Evolutionary conservation across 2,797 vertebrate species (phyloP).

Genomic region (Clarias pachynema): DNA sequence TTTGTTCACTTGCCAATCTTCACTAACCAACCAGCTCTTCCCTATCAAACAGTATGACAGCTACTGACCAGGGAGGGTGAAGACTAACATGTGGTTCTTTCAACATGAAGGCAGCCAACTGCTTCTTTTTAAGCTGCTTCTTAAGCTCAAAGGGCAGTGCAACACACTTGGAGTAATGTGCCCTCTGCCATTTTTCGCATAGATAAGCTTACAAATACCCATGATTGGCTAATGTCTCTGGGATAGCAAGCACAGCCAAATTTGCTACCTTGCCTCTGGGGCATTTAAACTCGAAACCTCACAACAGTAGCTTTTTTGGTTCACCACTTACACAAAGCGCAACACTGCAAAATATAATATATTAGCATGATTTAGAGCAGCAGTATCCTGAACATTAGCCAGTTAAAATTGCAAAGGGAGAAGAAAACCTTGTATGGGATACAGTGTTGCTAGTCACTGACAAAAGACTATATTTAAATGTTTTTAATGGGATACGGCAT

Average conservation of each 20-base stretch:
- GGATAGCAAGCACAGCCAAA: neutral
- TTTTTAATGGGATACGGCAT: neutral
- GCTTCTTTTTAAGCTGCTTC: neutral
- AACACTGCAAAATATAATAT: neutral
- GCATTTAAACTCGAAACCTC: neutral
- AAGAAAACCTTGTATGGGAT: neutral
- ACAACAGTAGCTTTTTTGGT: neutral
- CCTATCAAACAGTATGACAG: neutral
- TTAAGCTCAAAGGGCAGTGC: neutral
- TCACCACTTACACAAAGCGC: neutral
- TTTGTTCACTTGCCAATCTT: neutral
- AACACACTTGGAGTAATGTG: neutral
- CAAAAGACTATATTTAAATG: neutral
- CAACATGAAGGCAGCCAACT: neutral
- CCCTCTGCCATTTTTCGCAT: neutral
- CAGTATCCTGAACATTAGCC: neutral
- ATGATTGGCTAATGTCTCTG: neutral
- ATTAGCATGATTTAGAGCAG: neutral
- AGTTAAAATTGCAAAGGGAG: neutral
- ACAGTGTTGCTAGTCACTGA: neutral
- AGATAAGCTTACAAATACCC: neutral
- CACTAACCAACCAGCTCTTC: neutral
- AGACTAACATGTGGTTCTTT: neutral
- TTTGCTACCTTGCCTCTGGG: neutral
- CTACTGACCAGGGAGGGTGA: neutral